These are phyloP conservation scores for Lucinisca nassula DNA, from an alignment of 2,888 invertebrate genomes.

Conservation along the genomic window DNA sequence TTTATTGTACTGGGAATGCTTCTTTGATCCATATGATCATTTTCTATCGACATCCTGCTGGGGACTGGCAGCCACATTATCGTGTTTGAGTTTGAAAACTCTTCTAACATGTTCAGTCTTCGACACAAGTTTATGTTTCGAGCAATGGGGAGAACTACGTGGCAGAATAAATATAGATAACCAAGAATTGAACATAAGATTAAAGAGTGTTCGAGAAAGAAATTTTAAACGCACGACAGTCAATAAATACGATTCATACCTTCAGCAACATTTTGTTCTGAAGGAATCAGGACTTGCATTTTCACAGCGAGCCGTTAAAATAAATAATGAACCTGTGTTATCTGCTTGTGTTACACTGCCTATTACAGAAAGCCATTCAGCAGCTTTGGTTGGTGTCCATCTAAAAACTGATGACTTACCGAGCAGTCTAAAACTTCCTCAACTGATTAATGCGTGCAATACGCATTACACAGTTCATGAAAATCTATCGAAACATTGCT, in stretches of 20 bases:
- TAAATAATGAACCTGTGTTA: neutral
- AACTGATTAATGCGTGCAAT: neutral
- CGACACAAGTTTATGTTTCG: neutral
- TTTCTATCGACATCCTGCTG: neutral
- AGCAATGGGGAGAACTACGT: conserved; percentile 12
- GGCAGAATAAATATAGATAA: conserved; percentile 3
- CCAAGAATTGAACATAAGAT: neutral
- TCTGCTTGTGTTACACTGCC: neutral
- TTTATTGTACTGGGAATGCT: neutral
- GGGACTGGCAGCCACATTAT: neutral
- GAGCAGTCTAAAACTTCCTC: neutral
- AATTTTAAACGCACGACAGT: neutral
- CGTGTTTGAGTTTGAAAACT: neutral
- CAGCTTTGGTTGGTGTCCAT: neutral
- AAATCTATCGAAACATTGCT: neutral
- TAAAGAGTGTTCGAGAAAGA: neutral
- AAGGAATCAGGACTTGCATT: neutral
- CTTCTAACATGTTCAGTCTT: neutral
- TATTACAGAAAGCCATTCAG: neutral
- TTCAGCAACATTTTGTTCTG: neutral
- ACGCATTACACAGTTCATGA: neutral
- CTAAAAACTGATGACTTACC: neutral
- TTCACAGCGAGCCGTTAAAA: neutral
- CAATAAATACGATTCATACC: neutral
- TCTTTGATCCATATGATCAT: neutral